Base-by-base conservation (phyloP, 2,888 invertebrate species). In the Panopea generosa region DNA sequence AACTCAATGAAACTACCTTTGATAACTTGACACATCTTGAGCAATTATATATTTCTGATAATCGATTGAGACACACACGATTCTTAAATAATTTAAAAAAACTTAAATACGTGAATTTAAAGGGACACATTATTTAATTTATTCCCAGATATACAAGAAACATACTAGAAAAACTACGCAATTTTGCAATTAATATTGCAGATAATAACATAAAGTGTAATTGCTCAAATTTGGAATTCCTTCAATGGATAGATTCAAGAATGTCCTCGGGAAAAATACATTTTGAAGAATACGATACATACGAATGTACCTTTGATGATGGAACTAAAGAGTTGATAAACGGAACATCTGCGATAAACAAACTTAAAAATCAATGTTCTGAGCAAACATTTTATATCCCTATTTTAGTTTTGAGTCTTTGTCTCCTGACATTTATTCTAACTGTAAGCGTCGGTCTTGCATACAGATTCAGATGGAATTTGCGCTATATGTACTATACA, bases 401-500 rank as follows among this genome's bases (percentile, higher is more conserved):
- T 14, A 67, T 29, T 16, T 18, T 67, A 9, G 53, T 60, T 20
- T 22, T 40, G 9, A 60, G 60, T 53, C 43, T 68, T n/a, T 43
- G 52, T 22, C 49, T 68, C n/a, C 11, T 60, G 14, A 14, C 68
- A 3, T 68, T 66, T 40, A 0, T 72, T 2, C 47, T 66, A 2
- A 52, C 33, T 22, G 11, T 66, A 2, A 16, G 33, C 18, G 60
- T 59, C 24, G 61, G 66, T 7, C 33, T 72, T 11, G 7, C 59
- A 0, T 72, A 72, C 40, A 60, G 56, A 24, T 72, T 40, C 20
- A 53, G 43, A 29, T 72, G 72, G 72, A 60, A 66, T 33, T 43
- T 67, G 11, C 53, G 72, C 14, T 72, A 72, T 49, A 20, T 60
- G 6, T 72, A 72, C 24, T 67, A 72, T 38, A 66, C 56, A 49